These are phyloP conservation scores for Orchesella flavescens DNA, from an alignment of 2,888 invertebrate species.

Conservation along the genomic window DNA sequence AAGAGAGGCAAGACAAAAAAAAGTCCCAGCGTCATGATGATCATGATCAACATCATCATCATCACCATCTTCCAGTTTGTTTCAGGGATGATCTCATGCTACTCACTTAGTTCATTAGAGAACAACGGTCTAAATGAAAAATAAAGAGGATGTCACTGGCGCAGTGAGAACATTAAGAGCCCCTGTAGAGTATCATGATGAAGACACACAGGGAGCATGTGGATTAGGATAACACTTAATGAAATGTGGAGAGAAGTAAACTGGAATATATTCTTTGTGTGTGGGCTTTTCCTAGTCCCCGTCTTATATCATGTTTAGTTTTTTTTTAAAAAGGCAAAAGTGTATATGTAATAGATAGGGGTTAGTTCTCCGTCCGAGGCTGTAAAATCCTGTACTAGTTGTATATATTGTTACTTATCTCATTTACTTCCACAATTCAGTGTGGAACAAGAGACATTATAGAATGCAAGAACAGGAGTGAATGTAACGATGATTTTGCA, in stretches of 20 bases:
- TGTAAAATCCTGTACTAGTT: not conserved
- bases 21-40: no score
- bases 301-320: constrained; percentile 12
- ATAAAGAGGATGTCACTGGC: constrained; percentile 51
- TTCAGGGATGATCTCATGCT: constrained; percentile 38
- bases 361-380: not conserved
- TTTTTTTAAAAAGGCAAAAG: no score
- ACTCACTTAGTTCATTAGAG: constrained; percentile 50
- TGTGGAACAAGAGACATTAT: no score
- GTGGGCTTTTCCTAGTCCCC: not conserved
- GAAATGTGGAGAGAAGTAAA: constrained; percentile 36
- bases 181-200: constrained; percentile 45
- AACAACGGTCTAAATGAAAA: constrained; percentile 50
- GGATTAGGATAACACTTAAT: constrained; percentile 54
- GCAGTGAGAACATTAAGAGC: constrained; percentile 55
- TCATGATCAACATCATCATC: no score
- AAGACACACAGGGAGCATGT: constrained; percentile 33
- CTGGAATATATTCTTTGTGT: constrained; percentile 21
- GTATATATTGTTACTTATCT: not conserved
- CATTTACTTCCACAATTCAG: not conserved
- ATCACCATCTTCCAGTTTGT: not conserved
- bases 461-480: no score
- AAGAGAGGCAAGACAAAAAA: no score
- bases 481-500: no score
- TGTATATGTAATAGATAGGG: not conserved